A percentile compares a stretch with the other conserved stretches of the same genome.
Conservation (phyloP, 1,140 invertebrate species). For the Bemisia tabaci region DNA sequence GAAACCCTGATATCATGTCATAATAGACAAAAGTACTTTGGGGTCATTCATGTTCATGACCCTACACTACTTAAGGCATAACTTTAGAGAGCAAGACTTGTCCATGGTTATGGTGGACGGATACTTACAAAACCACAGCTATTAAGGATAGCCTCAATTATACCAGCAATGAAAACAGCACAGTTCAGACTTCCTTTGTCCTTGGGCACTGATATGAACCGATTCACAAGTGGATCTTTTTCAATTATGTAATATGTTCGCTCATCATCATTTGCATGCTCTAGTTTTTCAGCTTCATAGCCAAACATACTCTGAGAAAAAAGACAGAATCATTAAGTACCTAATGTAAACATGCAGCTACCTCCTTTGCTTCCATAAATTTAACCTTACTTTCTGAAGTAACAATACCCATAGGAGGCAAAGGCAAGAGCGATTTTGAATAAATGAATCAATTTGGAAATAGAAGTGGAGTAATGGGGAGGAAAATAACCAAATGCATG, state of each 20-base stretch:
- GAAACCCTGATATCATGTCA: too few species aligned
- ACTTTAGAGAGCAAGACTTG: too few species aligned
- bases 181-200: constrained; percentile 95
- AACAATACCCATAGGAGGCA: not conserved
- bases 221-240: constrained; percentile 92
- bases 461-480: too few species aligned
- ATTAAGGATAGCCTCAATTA: constrained; percentile 89
- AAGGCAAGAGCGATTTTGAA: constrained; percentile 1
- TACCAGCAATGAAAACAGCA: constrained; percentile 96
- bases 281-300: constrained; percentile 95
- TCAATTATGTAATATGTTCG: constrained; percentile 97
- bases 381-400: constrained; percentile 2
- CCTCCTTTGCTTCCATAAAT: not conserved
- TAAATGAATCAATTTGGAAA: too few species aligned
- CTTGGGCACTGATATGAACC: constrained; percentile 94
- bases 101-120: too few species aligned
- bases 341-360: not conserved
- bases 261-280: constrained; percentile 97
- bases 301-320: constrained; percentile 74
- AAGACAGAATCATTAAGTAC: too few species aligned
- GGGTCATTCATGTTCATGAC: too few species aligned
- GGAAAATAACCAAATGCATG: too few species aligned
- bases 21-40: too few species aligned
- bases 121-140: constrained; percentile 88
- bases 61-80: too few species aligned